Conservation (phyloP, 2,888 invertebrate genomes). For the Microdon myrmicae region DNA sequence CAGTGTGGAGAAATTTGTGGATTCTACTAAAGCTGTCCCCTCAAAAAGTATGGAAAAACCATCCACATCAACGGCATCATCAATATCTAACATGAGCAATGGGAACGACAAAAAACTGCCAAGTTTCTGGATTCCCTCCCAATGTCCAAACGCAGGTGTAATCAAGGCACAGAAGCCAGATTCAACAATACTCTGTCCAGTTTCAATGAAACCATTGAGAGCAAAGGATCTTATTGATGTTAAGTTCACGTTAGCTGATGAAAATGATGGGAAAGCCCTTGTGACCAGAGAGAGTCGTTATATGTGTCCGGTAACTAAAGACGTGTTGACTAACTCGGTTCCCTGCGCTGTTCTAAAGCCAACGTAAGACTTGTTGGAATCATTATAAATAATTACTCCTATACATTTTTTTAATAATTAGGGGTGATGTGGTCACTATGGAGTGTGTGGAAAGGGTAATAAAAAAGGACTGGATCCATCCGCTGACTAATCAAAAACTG, state of each 20-base stretch:
- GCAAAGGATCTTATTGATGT: slow-evolving; percentile 92
- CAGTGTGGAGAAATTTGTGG: slow-evolving; percentile 82
- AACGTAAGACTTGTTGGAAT: slow-evolving; percentile 72
- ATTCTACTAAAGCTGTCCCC: slow-evolving; percentile 74
- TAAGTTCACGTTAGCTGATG: slow-evolving; percentile 90
- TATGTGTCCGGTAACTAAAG: slow-evolving; percentile 97
- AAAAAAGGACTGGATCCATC: slow-evolving; percentile 96
- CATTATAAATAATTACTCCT: not conserved
- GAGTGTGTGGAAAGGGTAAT: slow-evolving; percentile 97
- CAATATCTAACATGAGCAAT: slow-evolving; percentile 83
- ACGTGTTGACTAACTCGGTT: slow-evolving; percentile 92
- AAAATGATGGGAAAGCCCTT: slow-evolving; percentile 85
- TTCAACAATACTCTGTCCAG: slow-evolving; percentile 77
- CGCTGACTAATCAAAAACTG: slow-evolving; percentile 84
- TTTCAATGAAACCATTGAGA: slow-evolving; percentile 85
- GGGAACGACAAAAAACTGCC: slow-evolving; percentile 85
- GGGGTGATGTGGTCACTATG: slow-evolving; percentile 94
- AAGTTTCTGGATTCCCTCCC: slow-evolving; percentile 96
- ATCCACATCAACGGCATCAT: slow-evolving; percentile 62
- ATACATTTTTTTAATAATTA: slow-evolving; percentile 60
- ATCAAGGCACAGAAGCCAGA: slow-evolving; percentile 78
- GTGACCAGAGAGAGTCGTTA: slow-evolving; percentile 92
- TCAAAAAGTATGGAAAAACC: slow-evolving; percentile 55
- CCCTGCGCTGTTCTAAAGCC: slow-evolving; percentile 92
- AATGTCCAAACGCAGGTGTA: slow-evolving; percentile 85